phyloP scores from a whole-genome alignment of 2,888 invertebrate species.

The Bellardia bayeri region DNA sequence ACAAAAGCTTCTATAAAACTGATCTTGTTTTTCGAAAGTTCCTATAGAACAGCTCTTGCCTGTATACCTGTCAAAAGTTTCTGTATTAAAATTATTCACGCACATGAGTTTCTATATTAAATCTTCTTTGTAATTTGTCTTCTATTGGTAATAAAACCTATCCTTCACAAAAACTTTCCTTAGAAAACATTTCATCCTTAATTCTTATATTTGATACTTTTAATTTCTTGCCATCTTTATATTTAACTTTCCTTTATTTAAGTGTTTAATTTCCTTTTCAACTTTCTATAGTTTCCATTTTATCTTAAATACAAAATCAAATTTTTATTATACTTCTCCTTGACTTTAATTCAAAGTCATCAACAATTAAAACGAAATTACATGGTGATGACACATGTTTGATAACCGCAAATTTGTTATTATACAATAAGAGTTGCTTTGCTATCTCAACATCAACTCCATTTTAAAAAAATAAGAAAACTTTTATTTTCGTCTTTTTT shows the following conservation, averaged over 20 bases:
- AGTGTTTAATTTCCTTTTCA: constrained; percentile 27
- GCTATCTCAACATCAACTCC: constrained; percentile 17
- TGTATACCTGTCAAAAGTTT: background rate
- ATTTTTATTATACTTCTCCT: constrained; percentile 45
- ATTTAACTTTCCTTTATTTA: background rate
- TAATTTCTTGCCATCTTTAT: too few species aligned
- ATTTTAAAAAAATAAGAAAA: constrained; percentile 26
- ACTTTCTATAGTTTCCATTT: constrained; percentile 25
- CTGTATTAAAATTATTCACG: background rate
- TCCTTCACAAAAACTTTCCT: too few species aligned
- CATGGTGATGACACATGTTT: constrained; percentile 73
- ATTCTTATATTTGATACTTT: too few species aligned
- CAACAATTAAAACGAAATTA: constrained; percentile 73
- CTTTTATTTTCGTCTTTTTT: constrained; percentile 29
- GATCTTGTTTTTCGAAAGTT: too few species aligned
- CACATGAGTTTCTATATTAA: background rate
- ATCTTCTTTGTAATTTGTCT: background rate
- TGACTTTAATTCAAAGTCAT: constrained; percentile 54
- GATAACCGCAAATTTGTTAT: constrained; percentile 74
- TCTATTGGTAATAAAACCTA: background rate
- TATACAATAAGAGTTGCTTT: constrained; percentile 55
- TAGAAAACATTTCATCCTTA: too few species aligned
- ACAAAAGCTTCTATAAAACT: too few species aligned
- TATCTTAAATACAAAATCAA: constrained; percentile 44
- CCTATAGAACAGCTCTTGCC: background rate